These are phyloP conservation scores for Panagrolaimus sp. DNA, from an alignment of 1,140 invertebrate genomes.

Conservation along the genomic window DNA sequence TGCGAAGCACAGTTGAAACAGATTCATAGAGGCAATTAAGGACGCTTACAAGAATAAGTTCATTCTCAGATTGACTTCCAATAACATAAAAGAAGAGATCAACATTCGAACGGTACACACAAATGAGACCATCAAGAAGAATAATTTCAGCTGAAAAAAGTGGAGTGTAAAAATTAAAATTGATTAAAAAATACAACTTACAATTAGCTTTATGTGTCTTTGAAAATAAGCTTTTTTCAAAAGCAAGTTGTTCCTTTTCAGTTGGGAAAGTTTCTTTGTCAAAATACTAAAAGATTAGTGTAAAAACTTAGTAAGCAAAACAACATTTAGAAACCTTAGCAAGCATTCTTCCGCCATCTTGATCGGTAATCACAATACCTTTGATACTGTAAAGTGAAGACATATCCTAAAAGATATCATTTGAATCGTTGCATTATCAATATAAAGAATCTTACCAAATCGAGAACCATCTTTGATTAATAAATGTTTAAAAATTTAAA, in stretches of 20 bases:
- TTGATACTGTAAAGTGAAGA: constrained; percentile 83
- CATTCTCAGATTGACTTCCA: constrained; percentile 88
- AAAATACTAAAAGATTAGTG: constrained; percentile 76
- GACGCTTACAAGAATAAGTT: constrained; percentile 88
- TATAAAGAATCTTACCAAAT: neutral
- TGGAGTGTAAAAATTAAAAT: constrained; percentile 23
- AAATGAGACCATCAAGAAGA: constrained; percentile 92
- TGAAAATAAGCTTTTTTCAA: constrained; percentile 93
- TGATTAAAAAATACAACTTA: constrained; percentile 43
- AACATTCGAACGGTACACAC: constrained; percentile 93
- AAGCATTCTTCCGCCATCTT: constrained; percentile 89
- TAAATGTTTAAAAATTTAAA: neutral
- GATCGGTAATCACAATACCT: constrained; percentile 92
- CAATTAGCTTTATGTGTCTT: constrained; percentile 80
- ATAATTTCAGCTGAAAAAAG: constrained; percentile 83
- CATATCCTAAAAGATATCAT: constrained; percentile 66
- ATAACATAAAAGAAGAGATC: constrained; percentile 98
- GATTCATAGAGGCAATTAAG: constrained; percentile 91
- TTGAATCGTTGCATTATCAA: neutral
- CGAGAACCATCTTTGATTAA: neutral
- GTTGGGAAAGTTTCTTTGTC: constrained; percentile 81
- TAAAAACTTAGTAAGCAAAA: neutral
- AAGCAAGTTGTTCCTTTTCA: constrained; percentile 87
- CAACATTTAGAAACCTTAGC: constrained; percentile 67
- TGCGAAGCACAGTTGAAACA: constrained; percentile 83